A percentile compares a stretch with the other conserved stretches of the same genome.
Evolutionary conservation across 2,113 vertebrate species (phyloP).

Genomic region (Myotis brandtii): DNA sequence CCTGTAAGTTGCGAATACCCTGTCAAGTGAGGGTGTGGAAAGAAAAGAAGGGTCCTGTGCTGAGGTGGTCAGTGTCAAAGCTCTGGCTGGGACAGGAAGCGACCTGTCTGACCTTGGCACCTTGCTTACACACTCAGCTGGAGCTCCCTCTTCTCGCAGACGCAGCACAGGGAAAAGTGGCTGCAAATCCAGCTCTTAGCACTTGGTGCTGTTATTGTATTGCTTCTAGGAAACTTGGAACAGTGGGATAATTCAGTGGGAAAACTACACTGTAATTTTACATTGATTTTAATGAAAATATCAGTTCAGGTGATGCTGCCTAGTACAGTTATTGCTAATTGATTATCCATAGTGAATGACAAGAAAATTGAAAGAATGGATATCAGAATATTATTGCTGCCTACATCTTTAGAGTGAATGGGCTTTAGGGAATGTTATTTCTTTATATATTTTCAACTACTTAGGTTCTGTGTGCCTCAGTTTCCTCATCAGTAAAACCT

Average conservation of each 20-base stretch:
- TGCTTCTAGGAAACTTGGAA: neutral
- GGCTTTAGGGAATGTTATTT: neutral
- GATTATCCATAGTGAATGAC: neutral
- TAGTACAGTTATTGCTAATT: neutral
- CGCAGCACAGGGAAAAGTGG: fast-evolving
- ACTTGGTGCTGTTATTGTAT: fast-evolving
- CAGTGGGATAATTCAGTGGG: neutral
- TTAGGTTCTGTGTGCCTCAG: neutral
- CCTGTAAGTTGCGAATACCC: neutral
- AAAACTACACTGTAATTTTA: neutral
- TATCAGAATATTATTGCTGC: neutral
- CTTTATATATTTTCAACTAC: neutral
- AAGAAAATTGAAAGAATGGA: neutral
- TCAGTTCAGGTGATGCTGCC: neutral
- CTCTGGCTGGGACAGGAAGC: neutral
- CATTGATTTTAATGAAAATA: neutral
- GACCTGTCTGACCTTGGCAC: neutral
- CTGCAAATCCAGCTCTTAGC: fast-evolving
- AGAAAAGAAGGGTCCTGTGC: too few relatives aligned
- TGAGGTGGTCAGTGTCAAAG: neutral
- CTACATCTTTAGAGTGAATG: neutral
- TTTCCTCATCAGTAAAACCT: neutral
- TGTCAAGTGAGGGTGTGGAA: neutral
- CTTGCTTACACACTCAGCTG: fast-evolving
- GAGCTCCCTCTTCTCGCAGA: too few relatives aligned